Percentiles rank a stretch among this genome's conserved stretches.
These are phyloP conservation scores for Austrofundulus limnaeus DNA, from an alignment of 2,113 vertebrate genomes.

Conservation along the genomic window DNA sequence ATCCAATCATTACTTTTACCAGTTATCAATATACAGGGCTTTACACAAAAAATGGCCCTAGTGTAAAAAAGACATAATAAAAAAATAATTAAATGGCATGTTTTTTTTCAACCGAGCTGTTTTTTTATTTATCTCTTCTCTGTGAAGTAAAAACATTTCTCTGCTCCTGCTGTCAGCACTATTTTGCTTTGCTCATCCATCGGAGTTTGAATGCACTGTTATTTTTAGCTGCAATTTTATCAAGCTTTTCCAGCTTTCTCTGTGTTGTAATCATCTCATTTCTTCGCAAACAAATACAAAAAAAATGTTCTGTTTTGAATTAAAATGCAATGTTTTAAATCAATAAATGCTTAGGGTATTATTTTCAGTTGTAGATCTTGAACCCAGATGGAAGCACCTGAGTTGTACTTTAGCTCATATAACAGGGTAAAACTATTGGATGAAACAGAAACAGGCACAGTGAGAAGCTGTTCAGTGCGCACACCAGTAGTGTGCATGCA, in stretches of 20 bases:
- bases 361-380: background rate
- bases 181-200: too few species aligned
- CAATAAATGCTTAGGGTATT: background rate
- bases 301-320: background rate
- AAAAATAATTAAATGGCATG: too few species aligned
- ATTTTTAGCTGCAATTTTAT: too few species aligned
- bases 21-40: background rate
- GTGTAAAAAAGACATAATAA: too few species aligned
- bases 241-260: constrained; percentile 9
- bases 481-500: constrained; percentile 22
- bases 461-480: background rate
- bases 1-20: background rate
- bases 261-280: background rate
- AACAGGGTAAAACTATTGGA: constrained; percentile 30
- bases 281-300: background rate
- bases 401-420: constrained; percentile 55
- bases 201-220: too few species aligned
- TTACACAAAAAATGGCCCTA: too few species aligned
- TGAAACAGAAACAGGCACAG: constrained; percentile 18
- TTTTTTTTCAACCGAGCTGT: too few species aligned
- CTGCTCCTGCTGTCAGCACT: too few species aligned
- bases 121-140: too few species aligned
- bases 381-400: constrained; percentile 50
- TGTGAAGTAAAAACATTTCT: too few species aligned
- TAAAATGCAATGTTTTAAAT: background rate